Base-by-base conservation (phyloP, 2,113 vertebrate species). In the Crotalus viridis region DNA sequence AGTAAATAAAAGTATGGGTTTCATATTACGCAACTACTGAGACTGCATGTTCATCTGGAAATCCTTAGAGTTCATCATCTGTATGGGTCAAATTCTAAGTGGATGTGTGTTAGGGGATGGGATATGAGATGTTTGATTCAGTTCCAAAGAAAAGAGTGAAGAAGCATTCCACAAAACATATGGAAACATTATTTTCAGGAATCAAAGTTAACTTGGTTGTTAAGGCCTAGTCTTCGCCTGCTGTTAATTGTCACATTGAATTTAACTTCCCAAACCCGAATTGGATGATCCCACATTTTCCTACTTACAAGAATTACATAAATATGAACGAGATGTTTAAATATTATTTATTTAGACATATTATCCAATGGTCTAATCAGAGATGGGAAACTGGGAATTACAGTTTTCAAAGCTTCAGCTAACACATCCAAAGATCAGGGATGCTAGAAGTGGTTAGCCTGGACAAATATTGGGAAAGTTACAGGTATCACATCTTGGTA, bases 401-500 rank as follows among this genome's bases (percentile, higher is more conserved):
- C 69, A 43, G 33, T 39, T 81, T 81, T 39, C 74, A 81, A 81
- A 81, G 7, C 33, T 39, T 21, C 17, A 81, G 74, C 17, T 17
- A 81, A 39, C 33, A 81, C 19, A 81, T 81, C 33, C 33, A 81
- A 81, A 21, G 7, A 81, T 39, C 74, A 21, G 33, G 33, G 17
- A 21, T 81, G 17, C 15, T 9, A 39, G 33, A 7, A 81, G 33
- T 81, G 74, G 33, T 81, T 39, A 3, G 33, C 19, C 39, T 81
- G 74, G 74, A 43, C 17, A 81, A 81, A 81, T 81, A 43, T 43
- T 39, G 17, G 74, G 74, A 81, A 81, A 19, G 74, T 81, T 39
- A 81, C 17, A 81, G 74, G 7, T 81, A 81, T 81, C 74, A 43
- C 93, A 51, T 95, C 46, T 95, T 95, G 95, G 94, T 94, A 93